Percentiles rank a stretch among this genome's conserved stretches.
Evolutionary conservation across 2,888 invertebrate genomes (phyloP).

Genomic region (Epirrita christyi): DNA sequence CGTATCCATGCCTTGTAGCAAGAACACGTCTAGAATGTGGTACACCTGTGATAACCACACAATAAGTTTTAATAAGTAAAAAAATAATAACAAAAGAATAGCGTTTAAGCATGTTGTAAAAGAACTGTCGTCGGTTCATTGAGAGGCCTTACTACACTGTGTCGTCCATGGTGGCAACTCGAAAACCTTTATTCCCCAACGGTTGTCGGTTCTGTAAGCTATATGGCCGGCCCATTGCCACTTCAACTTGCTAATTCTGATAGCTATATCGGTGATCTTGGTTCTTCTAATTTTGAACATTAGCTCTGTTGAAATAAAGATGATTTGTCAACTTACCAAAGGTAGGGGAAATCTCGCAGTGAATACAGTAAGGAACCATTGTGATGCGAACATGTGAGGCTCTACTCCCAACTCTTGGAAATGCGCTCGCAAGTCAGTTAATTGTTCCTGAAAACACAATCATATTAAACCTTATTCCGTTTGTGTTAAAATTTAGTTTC

Average conservation of each 20-base stretch:
- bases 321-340: constrained; percentile 81
- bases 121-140: too few species aligned
- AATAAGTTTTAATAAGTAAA: neutral
- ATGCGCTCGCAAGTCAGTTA: constrained; percentile 92
- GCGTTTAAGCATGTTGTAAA: too few species aligned
- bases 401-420: constrained; percentile 94
- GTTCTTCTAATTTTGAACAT: constrained; percentile 1
- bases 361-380: constrained; percentile 99
- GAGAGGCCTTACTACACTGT: too few species aligned
- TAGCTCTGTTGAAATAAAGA: neutral
- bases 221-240: too few species aligned
- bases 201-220: too few species aligned
- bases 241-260: too few species aligned
- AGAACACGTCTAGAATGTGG: constrained; percentile 98
- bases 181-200: too few species aligned
- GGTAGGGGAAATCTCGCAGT: constrained; percentile 99
- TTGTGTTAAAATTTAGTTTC: too few species aligned
- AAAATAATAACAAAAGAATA: too few species aligned
- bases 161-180: too few species aligned
- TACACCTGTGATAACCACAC: constrained; percentile 86
- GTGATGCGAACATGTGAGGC: constrained; percentile 99
- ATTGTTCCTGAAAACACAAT: constrained; percentile 88
- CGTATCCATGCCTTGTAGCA: constrained; percentile 97
- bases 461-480: neutral
- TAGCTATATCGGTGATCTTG: too few species aligned